A percentile compares a stretch with the other conserved stretches of the same genome.
Evolutionary conservation across 2,113 vertebrate species (phyloP).

Genomic region (Osmerus eperlanus): DNA sequence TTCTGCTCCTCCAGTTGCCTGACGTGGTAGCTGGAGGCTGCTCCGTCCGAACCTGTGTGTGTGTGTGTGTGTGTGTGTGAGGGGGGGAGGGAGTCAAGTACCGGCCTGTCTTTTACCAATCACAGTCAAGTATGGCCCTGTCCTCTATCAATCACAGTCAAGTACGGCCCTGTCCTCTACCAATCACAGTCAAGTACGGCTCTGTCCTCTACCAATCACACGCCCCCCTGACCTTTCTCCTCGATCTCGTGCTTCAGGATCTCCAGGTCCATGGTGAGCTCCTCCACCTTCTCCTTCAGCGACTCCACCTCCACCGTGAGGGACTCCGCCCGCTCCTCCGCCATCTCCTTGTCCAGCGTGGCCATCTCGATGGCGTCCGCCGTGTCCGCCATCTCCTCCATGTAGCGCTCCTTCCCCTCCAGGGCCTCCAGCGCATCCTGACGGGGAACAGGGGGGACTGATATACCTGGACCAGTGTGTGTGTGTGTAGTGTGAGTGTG

Average conservation of each 20-base stretch:
- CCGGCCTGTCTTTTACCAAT: too few relatives aligned
- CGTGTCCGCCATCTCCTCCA: conserved; percentile 98
- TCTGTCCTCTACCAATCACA: neutral
- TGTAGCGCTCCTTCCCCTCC: conserved; percentile 92
- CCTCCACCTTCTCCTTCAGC: conserved; percentile 88
- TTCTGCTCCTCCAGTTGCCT: conserved; percentile 97
- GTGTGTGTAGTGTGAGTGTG: too few relatives aligned
- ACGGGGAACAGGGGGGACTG: neutral
- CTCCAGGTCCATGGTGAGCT: conserved; percentile 93
- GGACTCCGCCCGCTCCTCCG: conserved; percentile 91
- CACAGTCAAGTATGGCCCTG: too few relatives aligned
- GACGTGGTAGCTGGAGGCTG: conserved; percentile 94
- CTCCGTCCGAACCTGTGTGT: conserved; percentile 71
- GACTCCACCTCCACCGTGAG: conserved; percentile 93
- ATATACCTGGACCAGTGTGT: too few relatives aligned
- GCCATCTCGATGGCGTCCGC: conserved; percentile 98
- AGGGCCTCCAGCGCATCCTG: conserved; percentile 79
- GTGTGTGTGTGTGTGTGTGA: neutral
- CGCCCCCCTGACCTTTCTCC: conserved; percentile 83
- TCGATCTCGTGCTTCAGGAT: conserved; percentile 96
- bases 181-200: neutral
- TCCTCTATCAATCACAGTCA: too few relatives aligned
- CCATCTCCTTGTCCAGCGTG: conserved; percentile 98
- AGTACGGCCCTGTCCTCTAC: neutral
- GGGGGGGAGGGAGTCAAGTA: neutral